phyloP scores from a whole-genome alignment of 1,140 invertebrate species.

The Marisa cornuarietis region DNA sequence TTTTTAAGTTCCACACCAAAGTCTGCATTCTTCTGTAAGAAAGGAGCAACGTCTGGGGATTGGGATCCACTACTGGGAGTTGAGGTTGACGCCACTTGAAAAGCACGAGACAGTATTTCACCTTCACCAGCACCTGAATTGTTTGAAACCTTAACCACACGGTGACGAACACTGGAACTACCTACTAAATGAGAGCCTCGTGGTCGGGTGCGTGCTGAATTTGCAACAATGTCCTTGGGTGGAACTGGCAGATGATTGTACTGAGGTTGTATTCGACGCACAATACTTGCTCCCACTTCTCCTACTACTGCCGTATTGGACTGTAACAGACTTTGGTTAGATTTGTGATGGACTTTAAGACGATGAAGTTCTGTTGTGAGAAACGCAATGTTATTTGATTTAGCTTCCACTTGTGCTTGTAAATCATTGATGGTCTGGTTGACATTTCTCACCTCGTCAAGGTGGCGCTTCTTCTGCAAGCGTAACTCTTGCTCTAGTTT shows the following conservation, averaged over 20 bases:
- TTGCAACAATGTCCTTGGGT: slow-evolving; percentile 23
- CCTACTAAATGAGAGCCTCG: slow-evolving; percentile 4
- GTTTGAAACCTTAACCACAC: slow-evolving; percentile 1
- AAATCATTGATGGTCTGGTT: slow-evolving; percentile 40
- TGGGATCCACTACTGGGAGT: slow-evolving; percentile 42
- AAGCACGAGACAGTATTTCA: slow-evolving; percentile 1
- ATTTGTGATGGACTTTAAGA: slow-evolving; percentile 44
- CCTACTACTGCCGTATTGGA: neutral
- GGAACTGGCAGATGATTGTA: slow-evolving; percentile 29
- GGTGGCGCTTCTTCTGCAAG: slow-evolving; percentile 23
- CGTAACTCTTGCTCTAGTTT: slow-evolving; percentile 16
- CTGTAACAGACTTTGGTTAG: slow-evolving; percentile 3
- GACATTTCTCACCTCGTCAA: slow-evolving; percentile 25
- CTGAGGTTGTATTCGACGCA: slow-evolving; percentile 31
- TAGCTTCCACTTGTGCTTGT: slow-evolving; percentile 49
- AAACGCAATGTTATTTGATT: slow-evolving; percentile 53
- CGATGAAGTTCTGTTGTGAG: slow-evolving; percentile 55
- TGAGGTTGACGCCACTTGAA: slow-evolving; percentile 14
- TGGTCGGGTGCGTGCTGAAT: slow-evolving; percentile 24
- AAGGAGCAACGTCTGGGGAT: slow-evolving; percentile 46
- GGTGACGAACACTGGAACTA: neutral
- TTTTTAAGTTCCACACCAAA: slow-evolving; percentile 31
- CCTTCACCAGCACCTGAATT: slow-evolving; percentile 15
- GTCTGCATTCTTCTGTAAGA: slow-evolving; percentile 33
- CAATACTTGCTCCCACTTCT: slow-evolving; percentile 30